A percentile compares a stretch with the other conserved stretches of the same genome.
phyloP scores from a whole-genome alignment of 2,888 invertebrate species.

The Xanthia icteritia region DNA sequence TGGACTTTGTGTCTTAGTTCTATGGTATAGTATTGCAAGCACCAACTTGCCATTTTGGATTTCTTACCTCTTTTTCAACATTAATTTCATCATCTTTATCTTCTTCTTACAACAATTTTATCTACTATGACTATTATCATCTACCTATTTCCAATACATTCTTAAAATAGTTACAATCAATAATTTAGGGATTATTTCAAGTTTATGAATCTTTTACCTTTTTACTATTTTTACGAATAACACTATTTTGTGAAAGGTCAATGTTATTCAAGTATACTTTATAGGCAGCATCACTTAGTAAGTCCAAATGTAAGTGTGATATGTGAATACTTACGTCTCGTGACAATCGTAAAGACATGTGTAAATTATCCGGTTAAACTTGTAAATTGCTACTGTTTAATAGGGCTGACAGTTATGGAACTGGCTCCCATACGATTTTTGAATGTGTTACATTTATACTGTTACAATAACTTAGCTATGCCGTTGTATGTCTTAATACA shows the following conservation, averaged over 20 bases:
- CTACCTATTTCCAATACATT: neutral
- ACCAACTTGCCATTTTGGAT: neutral
- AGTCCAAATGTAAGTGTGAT: conserved; percentile 35
- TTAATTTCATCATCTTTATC: conserved; percentile 1
- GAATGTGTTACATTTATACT: too few relatives aligned
- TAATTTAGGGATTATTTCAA: conserved; percentile 11
- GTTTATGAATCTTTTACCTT: conserved; percentile 4
- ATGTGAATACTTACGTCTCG: conserved; percentile 34
- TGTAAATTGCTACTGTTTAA: conserved; percentile 46
- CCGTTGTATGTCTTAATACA: too few relatives aligned
- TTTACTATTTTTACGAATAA: conserved; percentile 14
- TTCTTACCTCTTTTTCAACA: neutral
- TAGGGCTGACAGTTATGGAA: conserved; percentile 37
- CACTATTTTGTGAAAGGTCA: conserved; percentile 27
- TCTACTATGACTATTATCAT: neutral
- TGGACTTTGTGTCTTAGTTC: neutral
- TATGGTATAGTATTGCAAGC: too few relatives aligned
- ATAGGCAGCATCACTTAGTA: conserved; percentile 30
- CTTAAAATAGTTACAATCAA: conserved; percentile 2
- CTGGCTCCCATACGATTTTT: neutral
- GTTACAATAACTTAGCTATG: too few relatives aligned
- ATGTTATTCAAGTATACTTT: conserved; percentile 25
- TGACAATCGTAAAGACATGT: conserved; percentile 50
- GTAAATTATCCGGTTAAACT: conserved; percentile 40
- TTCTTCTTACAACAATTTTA: conserved; percentile 20